A percentile compares a stretch with the other conserved stretches of the same genome.
These are phyloP conservation scores for Thamnophis elegans DNA, from an alignment of 2,797 vertebrate species.

Conservation along the genomic window DNA sequence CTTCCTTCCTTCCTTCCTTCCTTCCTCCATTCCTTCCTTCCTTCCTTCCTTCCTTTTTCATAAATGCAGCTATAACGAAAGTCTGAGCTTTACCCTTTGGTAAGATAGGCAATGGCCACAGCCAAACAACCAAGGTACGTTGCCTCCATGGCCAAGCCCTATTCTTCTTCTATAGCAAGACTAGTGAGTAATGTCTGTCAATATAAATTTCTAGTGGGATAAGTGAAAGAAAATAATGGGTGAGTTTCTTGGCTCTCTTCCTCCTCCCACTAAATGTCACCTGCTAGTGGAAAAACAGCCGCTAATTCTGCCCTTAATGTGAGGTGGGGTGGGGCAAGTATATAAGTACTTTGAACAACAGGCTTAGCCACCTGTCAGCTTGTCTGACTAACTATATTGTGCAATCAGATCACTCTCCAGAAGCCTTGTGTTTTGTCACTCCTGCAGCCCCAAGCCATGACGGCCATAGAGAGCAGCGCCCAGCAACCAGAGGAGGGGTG, in stretches of 20 bases:
- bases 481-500: background rate
- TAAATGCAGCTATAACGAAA: background rate
- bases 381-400: background rate
- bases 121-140: background rate
- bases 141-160: background rate
- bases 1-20: too few relatives aligned
- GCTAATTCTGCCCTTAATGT: background rate
- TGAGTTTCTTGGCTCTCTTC: background rate
- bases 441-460: background rate
- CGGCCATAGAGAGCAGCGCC: background rate
- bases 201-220: background rate
- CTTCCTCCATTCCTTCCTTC: too few relatives aligned
- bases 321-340: background rate
- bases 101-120: background rate
- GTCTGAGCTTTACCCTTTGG: background rate
- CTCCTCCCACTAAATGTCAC: background rate
- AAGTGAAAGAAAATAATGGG: background rate
- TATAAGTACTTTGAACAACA: background rate
- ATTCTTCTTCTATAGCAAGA: background rate
- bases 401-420: background rate
- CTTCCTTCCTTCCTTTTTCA: background rate
- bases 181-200: background rate
- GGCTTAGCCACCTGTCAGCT: background rate
- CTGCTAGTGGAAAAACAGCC: background rate
- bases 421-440: background rate